Evolutionary conservation across 1,140 invertebrate species (phyloP).

Genomic region (Belonocnema kinseyi): DNA sequence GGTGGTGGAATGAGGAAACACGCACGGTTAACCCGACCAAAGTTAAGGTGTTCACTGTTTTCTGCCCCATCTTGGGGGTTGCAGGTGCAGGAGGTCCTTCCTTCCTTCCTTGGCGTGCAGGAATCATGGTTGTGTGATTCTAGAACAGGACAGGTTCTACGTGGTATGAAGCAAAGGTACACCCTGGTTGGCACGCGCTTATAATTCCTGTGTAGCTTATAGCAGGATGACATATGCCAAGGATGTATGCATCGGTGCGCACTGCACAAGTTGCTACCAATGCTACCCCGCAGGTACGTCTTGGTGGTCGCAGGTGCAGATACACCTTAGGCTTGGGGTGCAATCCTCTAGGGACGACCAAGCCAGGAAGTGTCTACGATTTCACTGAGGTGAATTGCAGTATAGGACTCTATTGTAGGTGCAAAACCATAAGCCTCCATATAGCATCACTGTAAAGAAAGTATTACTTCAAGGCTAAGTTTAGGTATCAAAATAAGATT

Average conservation of each 20-base stretch:
- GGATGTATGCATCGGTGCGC: slow-evolving; percentile 67
- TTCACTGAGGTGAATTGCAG: no score
- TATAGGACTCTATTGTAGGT: no score
- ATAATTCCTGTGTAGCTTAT: slow-evolving; percentile 36
- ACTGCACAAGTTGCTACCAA: slow-evolving; percentile 54
- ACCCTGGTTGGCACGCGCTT: slow-evolving; percentile 36
- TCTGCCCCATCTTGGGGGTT: slow-evolving; percentile 67
- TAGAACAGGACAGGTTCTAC: slow-evolving; percentile 54
- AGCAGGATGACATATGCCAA: slow-evolving; percentile 63
- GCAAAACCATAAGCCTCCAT: no score
- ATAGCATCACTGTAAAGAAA: no score
- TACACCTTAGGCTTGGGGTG: slow-evolving; percentile 37
- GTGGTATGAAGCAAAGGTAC: background rate
- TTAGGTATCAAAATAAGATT: no score
- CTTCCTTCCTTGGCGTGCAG: slow-evolving; percentile 52
- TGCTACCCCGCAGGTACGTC: slow-evolving; percentile 67
- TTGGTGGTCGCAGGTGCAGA: slow-evolving; percentile 68
- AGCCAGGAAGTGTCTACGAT: no score
- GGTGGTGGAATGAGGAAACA: slow-evolving; percentile 34
- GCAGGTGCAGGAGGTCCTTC: slow-evolving; percentile 68
- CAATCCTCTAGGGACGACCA: background rate
- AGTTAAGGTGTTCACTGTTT: background rate
- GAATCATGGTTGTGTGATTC: slow-evolving; percentile 73
- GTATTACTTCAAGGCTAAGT: no score
- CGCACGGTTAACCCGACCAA: slow-evolving; percentile 17